Base-by-base conservation (phyloP, 2,888 invertebrate species). In the Diaperis boleti region DNA sequence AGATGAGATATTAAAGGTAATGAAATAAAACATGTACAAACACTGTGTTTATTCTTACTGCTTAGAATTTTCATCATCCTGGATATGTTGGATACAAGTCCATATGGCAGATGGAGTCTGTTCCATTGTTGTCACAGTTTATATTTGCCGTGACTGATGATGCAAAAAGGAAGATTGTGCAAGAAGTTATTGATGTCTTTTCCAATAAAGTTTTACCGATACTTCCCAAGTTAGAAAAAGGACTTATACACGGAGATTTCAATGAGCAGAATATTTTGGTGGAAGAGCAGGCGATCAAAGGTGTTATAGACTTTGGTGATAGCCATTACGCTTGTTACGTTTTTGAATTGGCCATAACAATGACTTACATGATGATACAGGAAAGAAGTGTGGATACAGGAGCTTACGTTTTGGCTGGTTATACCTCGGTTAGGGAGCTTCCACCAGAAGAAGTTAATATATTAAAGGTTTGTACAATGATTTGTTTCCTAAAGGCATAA, bases 231-330 rank as follows among this genome's bases (percentile, higher is more conserved):
- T 82, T 95, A 65, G 87, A 89, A 72, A 85, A 84, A 73, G 92
- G 89, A 72, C 72, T 92, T 3, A 92, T 96, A 64, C 96, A 97
- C 76, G 96, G 95, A 0, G 97, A 97, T 77, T 85, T 93, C 61
- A 96, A 96, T 78, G 95, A 96, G 75, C 92, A 92, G 79, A 97
- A 97, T 80, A 86, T 96, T 2, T 77, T 96, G 3, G 69, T 77
- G 0, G 69, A 71, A 10, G 22, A 72, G 14, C 10, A 69, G 8
- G 82, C 83, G 47, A 83, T 95, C 5, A 80, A 83, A 1, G 92
- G 90, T 0, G 82, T 96, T 47, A 86, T 97, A 8, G 96, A 97
- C 82, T 95, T 95, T 76, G 95, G 94, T 0, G 96, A 96, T 79
- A 85, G 88, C 14, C 90, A 91, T 65, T 82, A 84, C 59, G 88